Evolutionary conservation across 2,888 invertebrate species (phyloP), one percentile per base, ranked within the genome.

Genomic region (Sarcophaga caerulescens): DNA sequence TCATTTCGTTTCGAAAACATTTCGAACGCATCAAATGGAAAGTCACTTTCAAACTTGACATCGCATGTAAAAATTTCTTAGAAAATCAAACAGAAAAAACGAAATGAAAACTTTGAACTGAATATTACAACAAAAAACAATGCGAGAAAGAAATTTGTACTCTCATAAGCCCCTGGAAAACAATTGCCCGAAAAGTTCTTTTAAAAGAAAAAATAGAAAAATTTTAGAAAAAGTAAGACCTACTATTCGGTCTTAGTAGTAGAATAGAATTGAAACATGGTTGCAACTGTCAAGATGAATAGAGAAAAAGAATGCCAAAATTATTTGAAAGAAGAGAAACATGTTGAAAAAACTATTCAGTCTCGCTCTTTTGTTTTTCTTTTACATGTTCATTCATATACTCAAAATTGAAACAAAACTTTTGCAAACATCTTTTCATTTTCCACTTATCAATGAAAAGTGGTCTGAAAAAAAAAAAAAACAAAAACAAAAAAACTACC

Each of bases 221-320:
- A 52, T 14, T 0, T 14, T 14, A 17, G 14, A 47, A 47, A 12
- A 14, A 14, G 52, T 47, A 73, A 57, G 35, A 69, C n/a, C n/a
- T n/a, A n/a, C n/a, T n/a, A n/a, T n/a, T n/a, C n/a, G n/a, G n/a
- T n/a, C n/a, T n/a, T 81, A 35, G 35, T 35, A 35, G 10, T 6
- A 35, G 68, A 69, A 75, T 57, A 75, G 62, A 81, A 74, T 59
- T 60, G 45, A 77, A 77, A 82, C 60, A 71, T 81, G 76, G 57
- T 73, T 78, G 66, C 79, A 65, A 79, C 79, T 84, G 65, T 75
- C 63, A 75, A 75, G 78, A 63, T 79, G 23, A 60, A 78, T 23
- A 60, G 44, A 73, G 73, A 8, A 35, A 35, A 35, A 35, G 10
- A 65, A 66, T 62, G 44, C 21, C 21, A 81, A 74, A 25, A 12